Evolutionary conservation across 2,797 vertebrate genomes (phyloP), one percentile per base, ranked within the genome.

Genomic region (Tympanoctomys barrerae): DNA sequence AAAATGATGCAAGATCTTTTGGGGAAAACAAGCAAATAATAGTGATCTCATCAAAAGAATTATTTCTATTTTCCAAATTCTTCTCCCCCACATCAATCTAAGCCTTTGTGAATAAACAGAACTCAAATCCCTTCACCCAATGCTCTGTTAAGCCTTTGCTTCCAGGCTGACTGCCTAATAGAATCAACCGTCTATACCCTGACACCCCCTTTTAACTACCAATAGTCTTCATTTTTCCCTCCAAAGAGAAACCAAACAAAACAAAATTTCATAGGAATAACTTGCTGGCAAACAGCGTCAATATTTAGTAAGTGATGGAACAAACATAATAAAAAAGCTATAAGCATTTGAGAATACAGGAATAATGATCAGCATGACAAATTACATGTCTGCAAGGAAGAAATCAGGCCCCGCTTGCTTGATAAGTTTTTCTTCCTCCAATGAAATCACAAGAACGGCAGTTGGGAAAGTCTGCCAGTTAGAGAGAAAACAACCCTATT

Each of bases 261-360:
- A 33, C 57, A 82, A 46, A 82, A 52, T 39, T 86, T 86, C 52
- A 68, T 39, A 42, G 68, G 13, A 87, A 85, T 85, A 36, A 54
- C 33, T 70, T 22, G 2, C 66, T 79, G 57, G 87, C 59, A 88
- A 96, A 46, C 7, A 84, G 24, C 33, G 46, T 91, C 22, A 33
- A 33, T 93, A 85, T 75, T 94, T 79, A 61, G 28, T 75, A 79
- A 70, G 33, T 9, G n/a, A 85, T 52, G 39, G 46, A 87, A 82
- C 42, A 91, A 75, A 91, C 54, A 77, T 62, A 73, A 92, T 54
- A 54, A 91, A 36, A 91, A 90, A 52, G 62, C 49, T 46, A 31
- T 82, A 90, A 94, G 82, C 28, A 54, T 82, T 52, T 61, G 57
- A 85, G 28, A 91, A 79, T 11, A 84, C 12, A 89, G 11, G 19